Evolutionary conservation across 2,113 vertebrate genomes (phyloP), one percentile per base, ranked within the genome.

Genomic region (Damaliscus lunatus): DNA sequence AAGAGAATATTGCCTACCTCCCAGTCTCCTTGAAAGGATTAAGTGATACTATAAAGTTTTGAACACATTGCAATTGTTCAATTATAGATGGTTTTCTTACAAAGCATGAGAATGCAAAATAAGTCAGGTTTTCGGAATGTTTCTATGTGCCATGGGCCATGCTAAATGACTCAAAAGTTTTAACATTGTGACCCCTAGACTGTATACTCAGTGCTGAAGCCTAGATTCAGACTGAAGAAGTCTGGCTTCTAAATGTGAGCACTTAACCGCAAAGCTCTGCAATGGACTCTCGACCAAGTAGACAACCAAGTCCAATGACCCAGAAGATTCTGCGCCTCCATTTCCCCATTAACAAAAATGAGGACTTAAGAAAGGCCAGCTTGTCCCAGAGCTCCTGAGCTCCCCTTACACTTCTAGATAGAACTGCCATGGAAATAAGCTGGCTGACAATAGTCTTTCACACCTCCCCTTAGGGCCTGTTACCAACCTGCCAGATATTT

Each of bases 121-220:
- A 31, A 8, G 3, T 16, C n/a, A 52, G 6, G 27, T 1, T 78
- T 90, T 8, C 1, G 16, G 40, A 7, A n/a, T 3, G 2, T 46
- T 85, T 90, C 17, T 36, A 14, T 25, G 60, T 31, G 60, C 23
- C 2, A 0, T 6, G 3, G n/a, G 10, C 52, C 46, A 13, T 60
- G 74, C 31, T 52, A 15, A 92, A 19, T 36, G 29, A 14, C 64
- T 67, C 60, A 14, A 0, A 0, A 29, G 5, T 53, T 4, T 25
- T 74, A 84, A 13, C n/a, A 84, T 2, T 60, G 25, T 36, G 16
- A 81, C 40, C 8, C 2, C 77, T 48, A 16, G 23, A 36, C 12
- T 33, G 40, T 17, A 8, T 48, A 77, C 1, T n/a, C 33, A 87
- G 53, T 16, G 59, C 9, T 31, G 40, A 50, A 52, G 6, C 11